phyloP scores from a whole-genome alignment of 2,797 vertebrate genomes.

The Danio albolineatus region DNA sequence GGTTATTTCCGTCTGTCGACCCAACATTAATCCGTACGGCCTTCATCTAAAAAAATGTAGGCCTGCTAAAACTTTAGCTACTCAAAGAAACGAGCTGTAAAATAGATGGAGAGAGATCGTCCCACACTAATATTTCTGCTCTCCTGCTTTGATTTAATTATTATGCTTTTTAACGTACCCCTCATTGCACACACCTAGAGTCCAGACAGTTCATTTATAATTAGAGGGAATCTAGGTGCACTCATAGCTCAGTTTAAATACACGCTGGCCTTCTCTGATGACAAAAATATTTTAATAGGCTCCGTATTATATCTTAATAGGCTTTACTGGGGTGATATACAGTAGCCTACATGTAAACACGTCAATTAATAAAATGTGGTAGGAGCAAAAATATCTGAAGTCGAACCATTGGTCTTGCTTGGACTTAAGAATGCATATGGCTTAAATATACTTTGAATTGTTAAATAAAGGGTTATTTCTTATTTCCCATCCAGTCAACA shows the following conservation, averaged over 20 bases:
- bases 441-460: no score
- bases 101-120: slow-evolving; percentile 60
- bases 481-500: no score
- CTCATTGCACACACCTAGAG: slow-evolving; percentile 59
- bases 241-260: slow-evolving; percentile 6
- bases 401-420: no score
- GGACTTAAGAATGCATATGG: no score
- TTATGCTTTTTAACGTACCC: slow-evolving; percentile 65
- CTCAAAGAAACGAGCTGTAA: slow-evolving; percentile 30
- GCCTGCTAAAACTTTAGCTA: not conserved
- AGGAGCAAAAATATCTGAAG: no score
- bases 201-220: slow-evolving; percentile 40
- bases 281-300: slow-evolving; percentile 1
- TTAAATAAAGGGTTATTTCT: no score
- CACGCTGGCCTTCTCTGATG: not conserved
- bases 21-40: not conserved
- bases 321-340: no score
- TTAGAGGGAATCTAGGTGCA: slow-evolving; percentile 21
- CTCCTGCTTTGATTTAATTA: slow-evolving; percentile 66
- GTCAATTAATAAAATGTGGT: no score
- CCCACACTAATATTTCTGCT: slow-evolving; percentile 35
- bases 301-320: not conserved
- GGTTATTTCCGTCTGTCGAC: not conserved
- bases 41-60: not conserved
- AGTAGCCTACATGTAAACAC: no score